Evolutionary conservation across 1,140 invertebrate genomes (phyloP).

Genomic region (Bombus pascuorum): DNA sequence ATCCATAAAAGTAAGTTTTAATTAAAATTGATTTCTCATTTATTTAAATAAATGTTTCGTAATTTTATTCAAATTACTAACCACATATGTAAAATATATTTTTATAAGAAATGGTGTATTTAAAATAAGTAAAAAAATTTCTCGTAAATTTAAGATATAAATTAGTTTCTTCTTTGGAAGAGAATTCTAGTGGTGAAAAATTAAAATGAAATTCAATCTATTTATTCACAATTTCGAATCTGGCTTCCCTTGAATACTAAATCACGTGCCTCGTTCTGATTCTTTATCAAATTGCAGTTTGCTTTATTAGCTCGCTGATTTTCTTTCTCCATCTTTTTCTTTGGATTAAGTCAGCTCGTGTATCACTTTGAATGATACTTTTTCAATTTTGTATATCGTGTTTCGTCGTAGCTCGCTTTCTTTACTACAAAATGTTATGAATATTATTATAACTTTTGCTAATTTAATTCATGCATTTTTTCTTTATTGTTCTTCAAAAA

Average conservation of each 20-base stretch:
- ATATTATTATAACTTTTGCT: background rate
- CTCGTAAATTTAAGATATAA: background rate
- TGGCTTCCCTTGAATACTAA: constrained; percentile 1
- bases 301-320: constrained; percentile 43
- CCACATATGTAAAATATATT: background rate
- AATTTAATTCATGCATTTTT: background rate
- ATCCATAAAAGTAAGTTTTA: background rate
- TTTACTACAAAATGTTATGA: background rate
- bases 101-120: background rate
- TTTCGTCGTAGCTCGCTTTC: background rate
- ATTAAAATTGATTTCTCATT: background rate
- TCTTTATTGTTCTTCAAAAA: background rate
- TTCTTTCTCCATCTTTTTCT: constrained; percentile 50
- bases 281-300: constrained; percentile 39
- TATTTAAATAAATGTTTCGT: background rate
- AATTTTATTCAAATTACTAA: constrained; percentile 1
- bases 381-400: constrained; percentile 14
- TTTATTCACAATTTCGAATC: constrained; percentile 9
- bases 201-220: constrained; percentile 9
- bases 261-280: constrained; percentile 57
- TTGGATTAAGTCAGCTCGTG: constrained; percentile 21
- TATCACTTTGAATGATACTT: constrained; percentile 34
- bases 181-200: background rate
- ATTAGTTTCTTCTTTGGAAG: background rate
- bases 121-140: background rate